Percentiles rank a stretch among this genome's conserved stretches.
Evolutionary conservation across 1,140 invertebrate genomes (phyloP).

Genomic region (Scylla paramamosain): DNA sequence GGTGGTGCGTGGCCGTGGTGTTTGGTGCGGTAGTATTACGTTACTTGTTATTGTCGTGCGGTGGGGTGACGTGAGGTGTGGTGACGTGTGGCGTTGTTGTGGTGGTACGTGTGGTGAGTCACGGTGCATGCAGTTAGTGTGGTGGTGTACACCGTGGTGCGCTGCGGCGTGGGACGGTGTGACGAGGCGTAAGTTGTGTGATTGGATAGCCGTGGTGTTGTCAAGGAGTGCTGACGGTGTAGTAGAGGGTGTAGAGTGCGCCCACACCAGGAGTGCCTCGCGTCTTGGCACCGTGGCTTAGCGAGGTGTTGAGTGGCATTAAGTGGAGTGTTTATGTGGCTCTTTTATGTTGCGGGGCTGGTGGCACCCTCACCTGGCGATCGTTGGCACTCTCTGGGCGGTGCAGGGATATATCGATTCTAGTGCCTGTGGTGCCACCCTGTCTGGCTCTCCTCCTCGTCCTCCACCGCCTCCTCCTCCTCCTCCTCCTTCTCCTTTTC

Average conservation of each 20-base stretch:
- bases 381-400: background rate
- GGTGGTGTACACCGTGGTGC: background rate
- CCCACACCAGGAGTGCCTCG: background rate
- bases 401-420: slow-evolving; percentile 2
- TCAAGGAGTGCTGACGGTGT: background rate
- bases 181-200: background rate
- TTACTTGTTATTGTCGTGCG: no score
- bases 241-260: background rate
- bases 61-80: no score
- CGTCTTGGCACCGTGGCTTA: background rate
- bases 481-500: background rate
- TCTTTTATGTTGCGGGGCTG: background rate
- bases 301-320: background rate
- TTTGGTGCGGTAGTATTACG: no score
- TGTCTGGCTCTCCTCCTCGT: background rate
- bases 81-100: background rate
- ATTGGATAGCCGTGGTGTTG: background rate
- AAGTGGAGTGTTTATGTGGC: background rate
- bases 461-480: background rate
- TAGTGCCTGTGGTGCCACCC: slow-evolving; percentile 9
- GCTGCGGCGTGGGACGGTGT: background rate
- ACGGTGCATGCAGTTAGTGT: background rate
- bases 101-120: background rate
- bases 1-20: no score
- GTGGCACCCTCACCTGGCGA: background rate